These are phyloP conservation scores for Scytalopus superciliaris DNA, from an alignment of 2,113 vertebrate genomes.

Conservation along the genomic window DNA sequence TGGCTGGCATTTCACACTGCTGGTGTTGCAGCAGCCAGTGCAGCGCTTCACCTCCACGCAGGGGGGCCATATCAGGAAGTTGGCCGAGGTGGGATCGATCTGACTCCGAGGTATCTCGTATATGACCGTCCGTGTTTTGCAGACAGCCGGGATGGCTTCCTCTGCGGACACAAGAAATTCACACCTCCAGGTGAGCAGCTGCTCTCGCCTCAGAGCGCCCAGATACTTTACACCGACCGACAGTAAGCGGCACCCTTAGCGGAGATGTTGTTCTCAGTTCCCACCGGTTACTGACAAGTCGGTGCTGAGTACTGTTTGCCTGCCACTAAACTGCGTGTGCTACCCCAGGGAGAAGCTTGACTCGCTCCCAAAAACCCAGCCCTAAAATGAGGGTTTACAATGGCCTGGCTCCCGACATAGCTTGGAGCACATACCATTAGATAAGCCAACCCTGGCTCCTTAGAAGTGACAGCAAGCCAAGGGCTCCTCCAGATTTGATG, in stretches of 20 bases:
- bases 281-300: neutral
- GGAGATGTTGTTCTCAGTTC: neutral
- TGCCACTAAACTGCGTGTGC: neutral
- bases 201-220: neutral
- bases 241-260: neutral
- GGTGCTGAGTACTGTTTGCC: neutral
- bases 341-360: neutral
- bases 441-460: neutral
- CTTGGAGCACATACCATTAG: neutral
- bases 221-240: neutral
- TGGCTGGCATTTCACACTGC: conserved; percentile 92
- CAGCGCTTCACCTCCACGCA: conserved; percentile 98
- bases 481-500: neutral
- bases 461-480: neutral
- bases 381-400: neutral
- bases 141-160: conserved; percentile 92
- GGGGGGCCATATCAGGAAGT: conserved; percentile 98
- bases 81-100: conserved; percentile 96
- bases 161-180: conserved; percentile 72
- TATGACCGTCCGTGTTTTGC: conserved; percentile 96
- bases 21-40: conserved; percentile 97
- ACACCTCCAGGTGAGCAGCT: neutral
- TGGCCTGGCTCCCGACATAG: neutral
- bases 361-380: neutral
- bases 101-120: conserved; percentile 98